Conservation (phyloP, 2,797 vertebrate species). For the Hyperoplus lanceolatus region DNA sequence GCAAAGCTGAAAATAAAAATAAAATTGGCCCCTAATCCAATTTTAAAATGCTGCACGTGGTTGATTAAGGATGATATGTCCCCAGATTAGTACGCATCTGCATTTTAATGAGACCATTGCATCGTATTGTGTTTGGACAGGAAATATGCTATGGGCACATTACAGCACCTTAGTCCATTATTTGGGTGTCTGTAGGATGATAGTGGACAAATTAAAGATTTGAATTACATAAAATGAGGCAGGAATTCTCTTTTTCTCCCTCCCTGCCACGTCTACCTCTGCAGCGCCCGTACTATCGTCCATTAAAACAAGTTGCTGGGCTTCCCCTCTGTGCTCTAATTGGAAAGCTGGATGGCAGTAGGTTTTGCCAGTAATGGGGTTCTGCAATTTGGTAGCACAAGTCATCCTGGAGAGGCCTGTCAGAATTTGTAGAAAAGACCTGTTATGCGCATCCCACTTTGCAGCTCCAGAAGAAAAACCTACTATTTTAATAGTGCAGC, state of each 20-base stretch:
- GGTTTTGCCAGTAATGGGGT: constrained; percentile 82
- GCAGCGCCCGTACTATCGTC: constrained; percentile 30
- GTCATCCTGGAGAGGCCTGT: constrained; percentile 76
- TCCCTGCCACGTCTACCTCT: constrained; percentile 41
- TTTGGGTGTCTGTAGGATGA: constrained; percentile 2
- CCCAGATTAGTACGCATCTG: constrained; percentile 44
- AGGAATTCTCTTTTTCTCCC: constrained; percentile 16
- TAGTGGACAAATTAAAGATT: constrained; percentile 31
- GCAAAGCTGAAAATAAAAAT: constrained; percentile 55
- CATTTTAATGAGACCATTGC: constrained; percentile 46
- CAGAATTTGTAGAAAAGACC: constrained; percentile 73
- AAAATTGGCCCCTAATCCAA: constrained; percentile 54
- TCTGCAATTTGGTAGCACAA: constrained; percentile 79
- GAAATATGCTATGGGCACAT: background rate
- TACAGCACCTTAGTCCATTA: constrained; percentile 21
- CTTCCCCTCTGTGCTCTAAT: constrained; percentile 79
- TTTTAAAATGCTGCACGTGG: constrained; percentile 47
- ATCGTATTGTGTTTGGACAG: constrained; percentile 36
- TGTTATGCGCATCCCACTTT: constrained; percentile 61
- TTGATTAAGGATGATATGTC: constrained; percentile 54
- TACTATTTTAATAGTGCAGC: constrained; percentile 81
- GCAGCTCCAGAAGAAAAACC: constrained; percentile 62
- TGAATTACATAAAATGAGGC: constrained; percentile 37
- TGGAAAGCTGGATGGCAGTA: constrained; percentile 81
- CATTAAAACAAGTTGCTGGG: constrained; percentile 71